phyloP scores from a whole-genome alignment of 2,888 invertebrate genomes.

The Galerucella calmariensis region DNA sequence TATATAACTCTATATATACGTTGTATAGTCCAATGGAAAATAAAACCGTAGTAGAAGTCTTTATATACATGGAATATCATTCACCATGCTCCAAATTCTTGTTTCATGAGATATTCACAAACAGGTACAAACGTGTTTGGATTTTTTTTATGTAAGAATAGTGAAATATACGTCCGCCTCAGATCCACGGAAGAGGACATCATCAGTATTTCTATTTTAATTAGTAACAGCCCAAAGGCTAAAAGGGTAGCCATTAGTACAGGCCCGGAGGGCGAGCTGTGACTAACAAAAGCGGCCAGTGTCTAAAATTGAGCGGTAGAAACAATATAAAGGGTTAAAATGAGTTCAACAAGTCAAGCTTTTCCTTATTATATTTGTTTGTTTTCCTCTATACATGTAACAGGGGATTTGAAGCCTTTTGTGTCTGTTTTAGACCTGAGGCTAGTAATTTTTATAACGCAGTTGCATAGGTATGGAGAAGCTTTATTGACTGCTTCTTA shows the following conservation, averaged over 20 bases:
- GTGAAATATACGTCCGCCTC: not conserved
- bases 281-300: slow-evolving; percentile 27
- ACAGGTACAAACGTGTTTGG: too few species aligned
- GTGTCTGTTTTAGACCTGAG: not conserved
- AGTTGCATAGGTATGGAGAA: not conserved
- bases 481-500: not conserved
- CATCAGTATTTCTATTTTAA: slow-evolving; percentile 33
- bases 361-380: slow-evolving; percentile 32
- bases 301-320: slow-evolving; percentile 32
- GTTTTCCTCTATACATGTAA: slow-evolving; percentile 18
- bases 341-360: slow-evolving; percentile 31
- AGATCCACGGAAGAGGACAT: slow-evolving; percentile 1
- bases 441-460: slow-evolving; percentile 2
- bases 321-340: slow-evolving; percentile 30
- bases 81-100: too few species aligned
- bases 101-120: too few species aligned
- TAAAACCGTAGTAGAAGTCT: too few species aligned
- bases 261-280: slow-evolving; percentile 26
- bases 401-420: slow-evolving; percentile 4
- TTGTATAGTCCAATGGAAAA: too few species aligned
- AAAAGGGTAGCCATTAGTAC: slow-evolving; percentile 36
- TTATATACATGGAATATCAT: too few species aligned
- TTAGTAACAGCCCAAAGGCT: slow-evolving; percentile 23
- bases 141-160: too few species aligned
- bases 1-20: too few species aligned